Evolutionary conservation across 53 echinoderm and acorn worm genomes (phyloP), one percentile per base, ranked within the genome.

Genomic region (Henricia sp.): DNA sequence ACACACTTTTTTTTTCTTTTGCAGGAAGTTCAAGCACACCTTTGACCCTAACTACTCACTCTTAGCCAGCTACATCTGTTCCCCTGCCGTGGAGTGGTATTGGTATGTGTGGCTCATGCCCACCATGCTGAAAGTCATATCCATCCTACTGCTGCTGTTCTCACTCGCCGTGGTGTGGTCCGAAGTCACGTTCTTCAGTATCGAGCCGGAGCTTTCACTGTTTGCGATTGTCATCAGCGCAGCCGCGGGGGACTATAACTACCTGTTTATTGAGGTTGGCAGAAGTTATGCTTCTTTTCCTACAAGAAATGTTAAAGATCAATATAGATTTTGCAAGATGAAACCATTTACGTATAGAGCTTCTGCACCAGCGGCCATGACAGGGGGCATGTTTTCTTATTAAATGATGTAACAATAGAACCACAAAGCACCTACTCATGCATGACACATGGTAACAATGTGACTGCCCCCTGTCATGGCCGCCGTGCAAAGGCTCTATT

Each of bases 111-210:
- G 92, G 77, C 52, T 94, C 50, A 91, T 90, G 78, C 99, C 99
- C 4, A 50, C 80, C 14, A 76, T 86, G 68, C 88, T 92, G 12
- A 99, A 95, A 73, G 91, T 88, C 8, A 39, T 95, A 10, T 59
- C 99, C 0, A 71, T 92, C 17, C 37, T 99, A 40, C 73, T 95
- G 25, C 89, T 78, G 10, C 67, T 91, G 29, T 95, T 95, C 85
- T 92, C 99, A 25, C 82, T 99, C 53, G 87, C 90, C 78, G 99
- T 99, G 52, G 93, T 99, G 33, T 99, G 99, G 99, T 99, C 92
- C 0, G 99, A 99, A 85, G 94, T 99, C 91, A 99, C 99, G 34
- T 99, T 99, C 84, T 99, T 99, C 82, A 95, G 92, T 71, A 92
- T 85, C 17, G 68, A 91, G 46, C 99, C 95, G 6, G 89, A 89